phyloP scores from a whole-genome alignment of 2,797 vertebrate genomes.

The Smutsia gigantea region DNA sequence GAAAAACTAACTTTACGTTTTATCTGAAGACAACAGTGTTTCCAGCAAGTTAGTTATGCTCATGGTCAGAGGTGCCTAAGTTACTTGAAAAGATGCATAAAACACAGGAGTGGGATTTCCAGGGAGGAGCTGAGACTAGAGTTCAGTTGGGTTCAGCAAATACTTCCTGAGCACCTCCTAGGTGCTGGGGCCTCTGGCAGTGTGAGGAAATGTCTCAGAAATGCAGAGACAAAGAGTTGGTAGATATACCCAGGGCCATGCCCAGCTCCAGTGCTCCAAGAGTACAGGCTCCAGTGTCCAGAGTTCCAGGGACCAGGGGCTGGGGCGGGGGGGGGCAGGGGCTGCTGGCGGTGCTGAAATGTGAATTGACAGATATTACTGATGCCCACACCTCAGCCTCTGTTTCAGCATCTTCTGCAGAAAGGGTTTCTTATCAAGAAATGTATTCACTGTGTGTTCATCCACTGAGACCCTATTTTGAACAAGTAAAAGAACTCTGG shows the following conservation, averaged over 20 bases:
- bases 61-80: neutral
- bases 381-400: neutral
- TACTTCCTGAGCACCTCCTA: neutral
- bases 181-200: neutral
- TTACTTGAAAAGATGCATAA: neutral
- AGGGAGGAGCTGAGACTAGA: neutral
- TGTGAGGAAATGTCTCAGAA: neutral
- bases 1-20: neutral
- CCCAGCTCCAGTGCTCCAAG: neutral
- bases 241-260: neutral
- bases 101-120: neutral
- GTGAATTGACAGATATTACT: neutral
- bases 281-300: neutral
- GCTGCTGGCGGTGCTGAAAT: neutral
- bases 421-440: neutral
- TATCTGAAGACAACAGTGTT: neutral
- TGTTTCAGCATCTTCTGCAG: neutral
- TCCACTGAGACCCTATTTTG: neutral
- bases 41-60: neutral
- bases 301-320: neutral
- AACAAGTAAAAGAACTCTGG: neutral
- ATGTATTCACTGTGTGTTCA: neutral
- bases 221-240: neutral
- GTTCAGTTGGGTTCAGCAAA: neutral
- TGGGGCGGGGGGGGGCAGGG: accelerated